A percentile compares a stretch with the other conserved stretches of the same genome.
phyloP scores from a whole-genome alignment of 2,888 invertebrate species.

The Microctonus aethiopoides region DNA sequence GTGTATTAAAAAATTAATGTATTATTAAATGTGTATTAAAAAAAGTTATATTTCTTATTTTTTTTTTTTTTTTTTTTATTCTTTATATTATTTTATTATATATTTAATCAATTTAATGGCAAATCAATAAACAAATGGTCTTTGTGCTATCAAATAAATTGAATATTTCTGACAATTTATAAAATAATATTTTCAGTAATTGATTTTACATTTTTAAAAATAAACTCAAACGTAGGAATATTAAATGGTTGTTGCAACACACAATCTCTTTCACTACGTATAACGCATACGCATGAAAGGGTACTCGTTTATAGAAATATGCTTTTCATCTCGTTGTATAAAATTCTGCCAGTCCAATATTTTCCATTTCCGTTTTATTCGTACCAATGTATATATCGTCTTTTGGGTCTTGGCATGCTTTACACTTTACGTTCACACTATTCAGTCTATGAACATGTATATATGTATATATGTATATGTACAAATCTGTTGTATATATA shows the following conservation, averaged over 20 bases:
- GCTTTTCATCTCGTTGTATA: slow-evolving; percentile 30
- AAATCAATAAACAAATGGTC: too few species aligned
- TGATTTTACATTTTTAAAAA: neutral
- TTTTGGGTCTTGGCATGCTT: neutral
- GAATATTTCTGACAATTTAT: too few species aligned
- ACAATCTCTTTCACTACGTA: slow-evolving; percentile 23
- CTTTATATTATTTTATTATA: too few species aligned
- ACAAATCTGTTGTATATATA: neutral
- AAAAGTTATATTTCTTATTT: too few species aligned
- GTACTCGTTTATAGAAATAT: slow-evolving; percentile 34
- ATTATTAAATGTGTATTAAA: too few species aligned
- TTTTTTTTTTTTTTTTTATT: too few species aligned
- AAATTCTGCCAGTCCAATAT: slow-evolving; percentile 35
- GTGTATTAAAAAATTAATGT: too few species aligned
- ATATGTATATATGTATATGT: too few species aligned
- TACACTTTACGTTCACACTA: neutral
- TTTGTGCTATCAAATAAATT: too few species aligned
- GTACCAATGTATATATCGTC: neutral
- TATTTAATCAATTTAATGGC: too few species aligned
- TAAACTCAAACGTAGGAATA: slow-evolving; percentile 17
- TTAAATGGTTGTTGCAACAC: slow-evolving; percentile 25
- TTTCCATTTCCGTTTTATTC: slow-evolving; percentile 40
- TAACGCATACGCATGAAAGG: slow-evolving; percentile 17
- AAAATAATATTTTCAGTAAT: too few species aligned
- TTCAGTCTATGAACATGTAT: neutral